A percentile compares a stretch with the other conserved stretches of the same genome.
phyloP scores from a whole-genome alignment of 2,797 vertebrate genomes.

The Characodon lateralis region DNA sequence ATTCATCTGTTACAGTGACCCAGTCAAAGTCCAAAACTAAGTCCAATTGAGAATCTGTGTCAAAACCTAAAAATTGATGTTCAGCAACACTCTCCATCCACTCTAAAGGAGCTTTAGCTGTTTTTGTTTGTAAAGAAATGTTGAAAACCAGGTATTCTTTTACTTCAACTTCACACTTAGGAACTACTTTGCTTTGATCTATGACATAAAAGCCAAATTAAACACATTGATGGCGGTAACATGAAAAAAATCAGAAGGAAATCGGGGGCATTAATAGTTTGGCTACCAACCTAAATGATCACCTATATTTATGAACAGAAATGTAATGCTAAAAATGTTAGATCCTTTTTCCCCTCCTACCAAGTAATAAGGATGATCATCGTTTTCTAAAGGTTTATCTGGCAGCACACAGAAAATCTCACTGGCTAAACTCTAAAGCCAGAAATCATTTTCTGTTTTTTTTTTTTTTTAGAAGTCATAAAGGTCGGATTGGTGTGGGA shows the following conservation, averaged over 20 bases:
- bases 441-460: conserved; percentile 30
- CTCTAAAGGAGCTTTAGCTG: too few species aligned
- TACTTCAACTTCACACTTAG: too few species aligned
- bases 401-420: not conserved
- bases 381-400: not conserved
- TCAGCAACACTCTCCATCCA: too few species aligned
- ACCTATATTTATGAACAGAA: not conserved
- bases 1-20: too few species aligned
- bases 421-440: not conserved
- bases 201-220: not conserved
- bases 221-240: not conserved
- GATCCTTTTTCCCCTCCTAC: not conserved
- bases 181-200: too few species aligned
- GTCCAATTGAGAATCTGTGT: too few species aligned
- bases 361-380: not conserved
- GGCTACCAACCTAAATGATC: not conserved
- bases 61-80: too few species aligned
- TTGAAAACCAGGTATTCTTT: too few species aligned
- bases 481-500: conserved; percentile 14
- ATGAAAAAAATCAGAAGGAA: not conserved
- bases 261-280: not conserved
- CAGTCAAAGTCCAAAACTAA: too few species aligned
- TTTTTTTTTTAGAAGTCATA: not conserved
- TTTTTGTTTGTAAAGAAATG: too few species aligned
- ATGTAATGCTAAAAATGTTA: not conserved